A percentile compares a stretch with the other conserved stretches of the same genome.
Conservation (phyloP, 2,797 vertebrate genomes). For the Enteromius radiatus region DNA sequence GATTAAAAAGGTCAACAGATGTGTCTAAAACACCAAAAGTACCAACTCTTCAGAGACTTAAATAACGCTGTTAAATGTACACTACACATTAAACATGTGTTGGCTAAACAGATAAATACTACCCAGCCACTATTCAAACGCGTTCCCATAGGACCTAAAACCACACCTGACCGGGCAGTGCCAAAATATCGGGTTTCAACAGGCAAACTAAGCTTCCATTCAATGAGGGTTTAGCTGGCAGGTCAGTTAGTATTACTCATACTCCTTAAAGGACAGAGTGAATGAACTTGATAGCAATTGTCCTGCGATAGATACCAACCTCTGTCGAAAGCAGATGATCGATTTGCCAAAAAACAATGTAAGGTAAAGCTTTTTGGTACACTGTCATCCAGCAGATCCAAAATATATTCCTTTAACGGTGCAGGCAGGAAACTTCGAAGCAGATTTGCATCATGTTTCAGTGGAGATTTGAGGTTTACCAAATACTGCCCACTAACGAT, state of each 20-base stretch:
- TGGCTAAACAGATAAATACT: conserved; percentile 36
- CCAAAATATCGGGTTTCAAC: conserved; percentile 22
- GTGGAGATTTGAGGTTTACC: neutral
- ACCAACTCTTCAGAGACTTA: neutral
- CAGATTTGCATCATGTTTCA: neutral
- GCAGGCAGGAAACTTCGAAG: neutral
- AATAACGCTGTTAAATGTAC: conserved; percentile 14
- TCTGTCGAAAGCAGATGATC: conserved; percentile 5
- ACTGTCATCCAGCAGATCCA: neutral
- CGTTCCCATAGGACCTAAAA: conserved; percentile 29
- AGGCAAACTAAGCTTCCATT: conserved; percentile 14
- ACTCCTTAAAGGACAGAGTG: conserved; percentile 11
- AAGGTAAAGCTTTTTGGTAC: neutral
- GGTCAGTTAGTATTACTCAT: conserved; percentile 26
- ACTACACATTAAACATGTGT: conserved; percentile 31
- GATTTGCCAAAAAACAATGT: conserved; percentile 6
- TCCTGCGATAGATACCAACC: conserved; percentile 9
- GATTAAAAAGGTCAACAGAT: neutral
- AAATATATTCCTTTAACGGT: neutral
- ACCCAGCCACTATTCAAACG: neutral
- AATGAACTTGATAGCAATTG: neutral
- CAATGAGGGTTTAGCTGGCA: conserved; percentile 6
- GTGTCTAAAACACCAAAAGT: neutral
- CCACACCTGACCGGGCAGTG: conserved; percentile 18
- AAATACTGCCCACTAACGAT: neutral